Conservation (phyloP, 2,888 invertebrate genomes). For the Patella caerulea region DNA sequence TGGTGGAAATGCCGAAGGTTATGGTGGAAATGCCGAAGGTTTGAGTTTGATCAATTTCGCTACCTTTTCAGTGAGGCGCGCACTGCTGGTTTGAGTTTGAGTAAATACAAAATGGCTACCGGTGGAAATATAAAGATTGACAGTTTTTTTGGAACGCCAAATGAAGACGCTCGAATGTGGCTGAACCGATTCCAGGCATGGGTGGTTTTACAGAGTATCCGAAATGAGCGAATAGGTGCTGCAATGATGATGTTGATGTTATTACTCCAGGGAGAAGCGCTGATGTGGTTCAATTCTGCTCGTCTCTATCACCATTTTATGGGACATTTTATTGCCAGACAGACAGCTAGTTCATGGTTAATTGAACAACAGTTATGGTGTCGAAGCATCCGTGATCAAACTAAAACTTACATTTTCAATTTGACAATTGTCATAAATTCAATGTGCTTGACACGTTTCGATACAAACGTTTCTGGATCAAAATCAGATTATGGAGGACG, state of each 20-base stretch:
- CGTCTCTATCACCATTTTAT: neutral
- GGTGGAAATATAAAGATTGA: neutral
- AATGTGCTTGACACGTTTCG: too few species aligned
- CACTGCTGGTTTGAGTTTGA: too few species aligned
- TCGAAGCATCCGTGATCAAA: neutral
- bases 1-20: too few species aligned
- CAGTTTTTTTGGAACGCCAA: neutral
- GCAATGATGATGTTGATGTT: constrained; percentile 1
- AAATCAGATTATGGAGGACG: too few species aligned
- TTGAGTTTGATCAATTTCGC: too few species aligned
- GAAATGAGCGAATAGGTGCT: neutral
- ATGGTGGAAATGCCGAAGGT: too few species aligned
- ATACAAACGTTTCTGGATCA: too few species aligned
- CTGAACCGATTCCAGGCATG: constrained; percentile 8
- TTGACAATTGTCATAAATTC: too few species aligned
- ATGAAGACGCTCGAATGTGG: constrained; percentile 1
- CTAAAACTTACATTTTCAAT: too few species aligned
- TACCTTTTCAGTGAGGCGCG: too few species aligned
- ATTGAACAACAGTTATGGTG: too few species aligned
- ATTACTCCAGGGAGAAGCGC: neutral
- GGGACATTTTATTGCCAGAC: neutral
- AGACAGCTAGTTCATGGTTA: neutral
- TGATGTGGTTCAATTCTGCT: neutral
- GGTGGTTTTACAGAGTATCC: neutral
- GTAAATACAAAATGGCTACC: too few species aligned